These are phyloP conservation scores for Himalopsyche japonica DNA, from an alignment of 2,888 invertebrate species.

Conservation along the genomic window DNA sequence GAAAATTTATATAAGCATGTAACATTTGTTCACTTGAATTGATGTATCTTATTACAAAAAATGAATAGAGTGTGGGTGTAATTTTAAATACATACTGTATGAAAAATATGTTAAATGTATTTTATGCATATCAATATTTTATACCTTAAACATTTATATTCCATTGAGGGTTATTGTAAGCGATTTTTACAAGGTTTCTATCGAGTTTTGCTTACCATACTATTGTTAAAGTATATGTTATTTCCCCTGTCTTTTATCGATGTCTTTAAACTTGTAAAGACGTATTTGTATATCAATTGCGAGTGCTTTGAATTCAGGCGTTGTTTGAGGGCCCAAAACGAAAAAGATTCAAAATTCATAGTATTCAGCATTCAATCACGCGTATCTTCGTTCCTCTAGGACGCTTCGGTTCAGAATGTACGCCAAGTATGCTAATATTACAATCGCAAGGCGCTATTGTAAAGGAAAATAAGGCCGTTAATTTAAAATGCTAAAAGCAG, in stretches of 20 bases:
- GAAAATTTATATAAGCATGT: too few relatives aligned
- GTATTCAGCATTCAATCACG: conserved; percentile 20
- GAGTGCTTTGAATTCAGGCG: background rate
- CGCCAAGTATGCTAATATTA: conserved; percentile 19
- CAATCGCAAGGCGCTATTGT: conserved; percentile 21
- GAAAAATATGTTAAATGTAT: too few relatives aligned
- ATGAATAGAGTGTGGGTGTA: too few relatives aligned
- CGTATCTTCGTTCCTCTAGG: background rate
- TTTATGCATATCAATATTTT: too few relatives aligned
- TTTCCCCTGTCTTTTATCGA: background rate
- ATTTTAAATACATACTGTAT: too few relatives aligned
- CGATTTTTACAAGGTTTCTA: too few relatives aligned
- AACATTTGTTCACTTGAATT: too few relatives aligned
- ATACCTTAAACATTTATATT: too few relatives aligned
- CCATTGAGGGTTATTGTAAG: too few relatives aligned
- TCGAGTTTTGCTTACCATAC: too few relatives aligned
- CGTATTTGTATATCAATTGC: background rate
- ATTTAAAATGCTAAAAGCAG: conserved; percentile 20
- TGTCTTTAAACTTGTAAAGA: background rate
- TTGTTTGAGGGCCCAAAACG: background rate
- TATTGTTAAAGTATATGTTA: too few relatives aligned
- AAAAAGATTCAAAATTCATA: background rate
- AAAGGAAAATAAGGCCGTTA: conserved; percentile 13
- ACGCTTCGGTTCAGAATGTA: background rate
- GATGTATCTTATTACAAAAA: too few relatives aligned